Evolutionary conservation across 2,888 invertebrate species (phyloP), one percentile per base, ranked within the genome.

Genomic region (Serrognathus titanus): DNA sequence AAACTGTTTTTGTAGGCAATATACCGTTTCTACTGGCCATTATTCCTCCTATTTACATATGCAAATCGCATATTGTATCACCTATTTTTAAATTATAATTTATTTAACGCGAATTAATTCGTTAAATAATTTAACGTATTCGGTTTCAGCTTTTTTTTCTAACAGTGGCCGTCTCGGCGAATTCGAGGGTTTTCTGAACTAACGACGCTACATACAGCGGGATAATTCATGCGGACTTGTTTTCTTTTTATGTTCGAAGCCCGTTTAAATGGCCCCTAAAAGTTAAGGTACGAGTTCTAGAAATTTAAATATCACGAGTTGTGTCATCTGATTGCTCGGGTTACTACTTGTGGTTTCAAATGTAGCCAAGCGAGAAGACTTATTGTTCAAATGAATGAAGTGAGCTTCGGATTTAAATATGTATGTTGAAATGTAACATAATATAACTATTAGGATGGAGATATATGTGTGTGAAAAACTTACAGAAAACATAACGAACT

Each of bases 301-400:
- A 57, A 65, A 66, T 66, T 64, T 64, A 57, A 66, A 66, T 64
- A 62, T 64, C 60, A 59, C 58, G 59, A 69, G 69, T 69, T 70
- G 65, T 67, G 67, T 69, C 70, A 67, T 68, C 65, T 61, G 61
- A 63, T 61, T 62, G 68, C 66, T 72, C 71, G 66, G 69, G 71
- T 73, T 72, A 71, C 24, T 6, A 31, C 71, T 69, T 71, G 71
- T 60, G 72, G 71, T 72, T 69, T 66, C 63, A 57, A 54, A 72
- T 71, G 70, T 70, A 73, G 65, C 72, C 69, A 71, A 63, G 72
- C 71, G 71, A 69, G 64, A 71, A 71, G 67, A 63, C 61, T 69
- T 63, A 70, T 73, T 72, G 71, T 72, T 61, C 63, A 54, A 61
- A 57, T 64, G 69, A 71, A 70, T 67, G 64, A 65, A 55, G 64